Evolutionary conservation across 2,888 invertebrate genomes (phyloP).

Genomic region (Actias luna): DNA sequence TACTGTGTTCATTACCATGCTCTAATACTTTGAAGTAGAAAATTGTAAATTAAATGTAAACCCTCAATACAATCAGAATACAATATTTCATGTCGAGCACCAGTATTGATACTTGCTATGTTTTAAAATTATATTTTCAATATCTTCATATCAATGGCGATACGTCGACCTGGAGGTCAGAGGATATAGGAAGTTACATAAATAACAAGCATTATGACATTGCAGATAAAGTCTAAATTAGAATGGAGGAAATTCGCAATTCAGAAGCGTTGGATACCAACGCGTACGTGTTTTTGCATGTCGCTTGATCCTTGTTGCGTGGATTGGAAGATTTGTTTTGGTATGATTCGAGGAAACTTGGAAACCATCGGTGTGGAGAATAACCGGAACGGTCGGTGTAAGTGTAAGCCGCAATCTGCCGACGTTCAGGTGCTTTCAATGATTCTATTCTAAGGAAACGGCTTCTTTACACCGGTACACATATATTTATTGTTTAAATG

Average conservation of each 20-base stretch:
- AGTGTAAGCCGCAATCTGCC: slow-evolving; percentile 74
- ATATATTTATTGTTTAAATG: background rate
- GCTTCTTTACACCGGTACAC: slow-evolving; percentile 33
- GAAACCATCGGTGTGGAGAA: slow-evolving; percentile 21
- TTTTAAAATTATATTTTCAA: slow-evolving; percentile 54
- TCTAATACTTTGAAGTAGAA: background rate
- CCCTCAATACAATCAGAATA: background rate
- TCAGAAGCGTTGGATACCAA: slow-evolving; percentile 6
- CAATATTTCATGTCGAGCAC: background rate
- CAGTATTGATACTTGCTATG: background rate
- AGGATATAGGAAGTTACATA: background rate
- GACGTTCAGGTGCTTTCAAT: slow-evolving; percentile 65
- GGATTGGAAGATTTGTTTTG: slow-evolving; percentile 31
- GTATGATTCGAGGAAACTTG: slow-evolving; percentile 17
- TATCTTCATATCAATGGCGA: slow-evolving; percentile 48
- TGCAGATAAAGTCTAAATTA: slow-evolving; percentile 8
- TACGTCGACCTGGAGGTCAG: slow-evolving; percentile 17
- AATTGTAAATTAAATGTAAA: background rate
- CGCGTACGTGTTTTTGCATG: slow-evolving; percentile 4
- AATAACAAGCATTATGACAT: background rate
- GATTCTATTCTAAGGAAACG: slow-evolving; percentile 44
- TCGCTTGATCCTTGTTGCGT: slow-evolving; percentile 23
- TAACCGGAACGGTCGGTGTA: slow-evolving; percentile 57
- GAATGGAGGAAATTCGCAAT: background rate
- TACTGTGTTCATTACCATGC: background rate